These are phyloP conservation scores for Euclidia mi DNA, from an alignment of 2,888 invertebrate genomes.

Conservation along the genomic window DNA sequence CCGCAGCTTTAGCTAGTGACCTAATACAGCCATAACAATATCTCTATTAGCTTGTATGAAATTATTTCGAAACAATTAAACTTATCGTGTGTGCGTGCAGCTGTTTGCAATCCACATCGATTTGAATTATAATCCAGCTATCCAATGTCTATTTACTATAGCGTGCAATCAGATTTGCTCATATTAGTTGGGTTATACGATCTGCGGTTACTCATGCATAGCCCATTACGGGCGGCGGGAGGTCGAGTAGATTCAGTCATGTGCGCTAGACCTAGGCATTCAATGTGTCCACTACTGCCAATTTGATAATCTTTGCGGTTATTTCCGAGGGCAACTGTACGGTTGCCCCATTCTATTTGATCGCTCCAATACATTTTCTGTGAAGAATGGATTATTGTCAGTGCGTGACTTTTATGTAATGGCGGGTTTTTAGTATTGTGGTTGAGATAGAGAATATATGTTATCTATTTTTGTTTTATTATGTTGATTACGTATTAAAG, in stretches of 20 bases:
- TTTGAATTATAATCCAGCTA: constrained; percentile 26
- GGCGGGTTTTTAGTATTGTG: not conserved
- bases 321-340: constrained; percentile 52
- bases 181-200: constrained; percentile 45
- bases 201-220: constrained; percentile 53
- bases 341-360: constrained; percentile 43
- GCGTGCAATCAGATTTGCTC: constrained; percentile 39
- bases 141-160: constrained; percentile 35
- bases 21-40: too few relatives aligned
- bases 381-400: constrained; percentile 40
- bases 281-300: constrained; percentile 56
- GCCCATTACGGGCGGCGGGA: constrained; percentile 42
- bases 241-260: constrained; percentile 47
- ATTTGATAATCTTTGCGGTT: constrained; percentile 61
- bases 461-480: too few relatives aligned
- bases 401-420: constrained; percentile 31
- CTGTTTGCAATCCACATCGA: constrained; percentile 5
- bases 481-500: too few relatives aligned
- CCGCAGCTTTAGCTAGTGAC: too few relatives aligned
- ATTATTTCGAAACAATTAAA: not conserved
- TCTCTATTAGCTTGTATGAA: not conserved
- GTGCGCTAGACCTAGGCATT: constrained; percentile 53
- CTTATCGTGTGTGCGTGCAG: not conserved
- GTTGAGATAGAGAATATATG: too few relatives aligned
- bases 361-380: constrained; percentile 46